Evolutionary conservation across 2,888 invertebrate species (phyloP), one percentile per base, ranked within the genome.

Genomic region (Myopa testacea): DNA sequence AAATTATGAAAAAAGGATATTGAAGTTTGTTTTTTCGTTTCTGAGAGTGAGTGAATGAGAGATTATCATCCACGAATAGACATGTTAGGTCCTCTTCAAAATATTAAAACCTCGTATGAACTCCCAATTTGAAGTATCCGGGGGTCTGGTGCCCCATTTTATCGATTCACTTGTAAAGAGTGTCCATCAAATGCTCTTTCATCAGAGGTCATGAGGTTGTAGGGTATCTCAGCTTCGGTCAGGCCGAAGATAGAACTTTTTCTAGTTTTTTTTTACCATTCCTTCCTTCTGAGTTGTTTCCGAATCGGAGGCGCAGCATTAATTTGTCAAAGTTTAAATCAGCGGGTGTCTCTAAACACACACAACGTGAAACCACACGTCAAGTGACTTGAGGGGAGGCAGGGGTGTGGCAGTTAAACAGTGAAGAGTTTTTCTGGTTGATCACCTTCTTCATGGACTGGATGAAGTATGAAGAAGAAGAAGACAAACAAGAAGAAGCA

Each of bases 311-410:
- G 10, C 16, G 68, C 60, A 75, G 68, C 60, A 75, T 75, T 75
- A 71, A 75, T 75, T 74, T 78, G 78, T 74, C 78, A 78, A 75
- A 78, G 50, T 75, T 60, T 12, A 69, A 62, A 74, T 74, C 76
- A 38, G 45, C 65, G 68, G 52, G 69, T 70, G 45, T 45, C n/a
- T 55, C 55, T 5, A 16, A n/a, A n/a, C 55, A 55, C 14, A 55
- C 1, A 6, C n/a, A 55, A 16, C 55, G 14, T 55, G 55, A n/a
- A 14, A 5, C n/a, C 16, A n/a, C 55, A 55, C 55, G 55, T 5
- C 55, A 14, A 55, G 55, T n/a, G 55, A n/a, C 3, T 55, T 55
- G 6, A 8, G 14, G 55, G 55, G 55, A 5, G 55, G 55, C 16
- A 55, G 55, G 16, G n/a, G 55, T 12, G 16, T 45, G 19, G 62